These are phyloP conservation scores for Trachurus trachurus DNA, from an alignment of 2,797 vertebrate genomes.

Conservation along the genomic window DNA sequence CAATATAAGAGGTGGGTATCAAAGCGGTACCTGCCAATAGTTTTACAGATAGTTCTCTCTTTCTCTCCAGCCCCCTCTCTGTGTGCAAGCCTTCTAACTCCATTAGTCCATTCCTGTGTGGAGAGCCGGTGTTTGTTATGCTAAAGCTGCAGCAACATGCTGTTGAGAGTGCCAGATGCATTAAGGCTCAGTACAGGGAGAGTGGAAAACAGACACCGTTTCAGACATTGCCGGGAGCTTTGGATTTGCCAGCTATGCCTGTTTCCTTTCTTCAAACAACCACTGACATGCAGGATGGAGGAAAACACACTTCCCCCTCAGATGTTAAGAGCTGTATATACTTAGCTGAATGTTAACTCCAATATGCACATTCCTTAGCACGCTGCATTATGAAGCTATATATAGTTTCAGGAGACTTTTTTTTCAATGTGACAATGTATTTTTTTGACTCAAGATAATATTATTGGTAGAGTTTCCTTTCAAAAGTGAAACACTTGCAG, in stretches of 20 bases:
- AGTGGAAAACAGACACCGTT: conserved; percentile 76
- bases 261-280: conserved; percentile 77
- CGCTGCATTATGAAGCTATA: conserved; percentile 26
- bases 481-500: conserved; percentile 7
- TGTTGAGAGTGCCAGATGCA: conserved; percentile 76
- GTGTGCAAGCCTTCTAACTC: conserved; percentile 54
- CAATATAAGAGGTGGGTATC: conserved; percentile 42
- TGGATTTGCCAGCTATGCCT: conserved; percentile 72
- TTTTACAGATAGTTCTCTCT: conserved; percentile 44
- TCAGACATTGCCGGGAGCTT: conserved; percentile 76
- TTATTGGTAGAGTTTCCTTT: conserved; percentile 3
- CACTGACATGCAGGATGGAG: conserved; percentile 60
- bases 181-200: conserved; percentile 71
- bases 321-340: conserved; percentile 57
- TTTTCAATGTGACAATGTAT: background rate
- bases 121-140: conserved; percentile 70
- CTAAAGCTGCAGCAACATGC: conserved; percentile 76
- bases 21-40: conserved; percentile 43
- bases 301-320: conserved; percentile 48
- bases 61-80: conserved; percentile 31
- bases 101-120: conserved; percentile 62
- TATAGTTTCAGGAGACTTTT: conserved; percentile 37
- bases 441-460: conserved; percentile 8
- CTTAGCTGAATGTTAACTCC: conserved; percentile 38
- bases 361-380: conserved; percentile 26